Evolutionary conservation across 37 sponge, comb jelly and placozoan species (phyloP).

Genomic region (Chondrosia reniformis): DNA sequence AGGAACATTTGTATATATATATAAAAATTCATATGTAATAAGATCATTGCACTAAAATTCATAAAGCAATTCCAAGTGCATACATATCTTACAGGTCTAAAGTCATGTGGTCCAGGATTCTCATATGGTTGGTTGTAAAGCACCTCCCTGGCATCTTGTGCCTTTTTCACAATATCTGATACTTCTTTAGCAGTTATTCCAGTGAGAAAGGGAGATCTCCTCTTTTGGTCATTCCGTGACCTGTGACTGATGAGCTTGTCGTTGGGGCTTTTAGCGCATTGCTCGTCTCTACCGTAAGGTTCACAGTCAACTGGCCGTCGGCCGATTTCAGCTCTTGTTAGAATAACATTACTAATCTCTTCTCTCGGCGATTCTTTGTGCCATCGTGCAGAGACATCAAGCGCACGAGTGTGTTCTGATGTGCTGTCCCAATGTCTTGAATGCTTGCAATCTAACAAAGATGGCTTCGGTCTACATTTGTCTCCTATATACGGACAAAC

Average conservation of each 20-base stretch:
- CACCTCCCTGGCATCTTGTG: not conserved
- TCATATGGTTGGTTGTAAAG: not conserved
- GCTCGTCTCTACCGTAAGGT: not conserved
- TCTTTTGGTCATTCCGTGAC: not conserved
- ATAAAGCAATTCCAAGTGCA: not conserved
- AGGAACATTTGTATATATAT: no score
- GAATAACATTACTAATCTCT: no score
- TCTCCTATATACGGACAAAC: not conserved
- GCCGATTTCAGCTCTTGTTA: not conserved
- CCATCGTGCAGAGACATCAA: not conserved
- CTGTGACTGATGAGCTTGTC: not conserved
- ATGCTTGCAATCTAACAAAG: not conserved
- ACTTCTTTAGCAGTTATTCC: no score
- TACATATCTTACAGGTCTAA: constrained; percentile 26
- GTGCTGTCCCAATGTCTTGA: not conserved
- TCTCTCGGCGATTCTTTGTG: not conserved
- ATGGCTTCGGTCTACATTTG: not conserved
- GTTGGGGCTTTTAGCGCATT: not conserved
- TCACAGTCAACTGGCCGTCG: not conserved
- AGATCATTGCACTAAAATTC: no score
- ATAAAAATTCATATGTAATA: no score
- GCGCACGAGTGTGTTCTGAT: not conserved
- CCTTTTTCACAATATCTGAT: not conserved
- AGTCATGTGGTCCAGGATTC: constrained; percentile 36
- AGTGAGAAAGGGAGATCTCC: not conserved